Conservation (phyloP, 2,113 vertebrate genomes). For the Neolamprologus variostigma region DNA sequence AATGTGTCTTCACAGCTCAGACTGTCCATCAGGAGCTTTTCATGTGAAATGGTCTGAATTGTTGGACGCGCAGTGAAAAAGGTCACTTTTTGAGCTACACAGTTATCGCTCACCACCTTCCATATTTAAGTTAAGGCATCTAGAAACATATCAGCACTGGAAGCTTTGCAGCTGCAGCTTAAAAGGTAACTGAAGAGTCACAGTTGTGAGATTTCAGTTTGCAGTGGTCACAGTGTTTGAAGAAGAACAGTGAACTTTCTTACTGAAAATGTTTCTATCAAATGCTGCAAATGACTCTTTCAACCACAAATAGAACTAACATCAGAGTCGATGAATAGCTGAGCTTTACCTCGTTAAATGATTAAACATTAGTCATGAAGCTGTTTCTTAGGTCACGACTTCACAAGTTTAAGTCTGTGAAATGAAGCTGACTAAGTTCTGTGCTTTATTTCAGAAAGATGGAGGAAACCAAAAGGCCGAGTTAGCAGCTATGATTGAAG, state of each 20-base stretch:
- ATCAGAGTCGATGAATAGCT: background rate
- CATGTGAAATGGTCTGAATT: background rate
- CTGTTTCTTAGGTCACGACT: background rate
- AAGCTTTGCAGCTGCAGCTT: background rate
- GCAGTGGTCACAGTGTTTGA: background rate
- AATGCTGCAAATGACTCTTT: background rate
- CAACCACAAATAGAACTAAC: background rate
- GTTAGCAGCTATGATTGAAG: slow-evolving; percentile 82
- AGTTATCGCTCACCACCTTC: background rate
- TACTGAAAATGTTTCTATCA: background rate
- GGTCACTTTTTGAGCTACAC: background rate
- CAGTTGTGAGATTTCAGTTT: background rate
- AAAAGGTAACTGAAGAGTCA: background rate
- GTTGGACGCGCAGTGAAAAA: background rate
- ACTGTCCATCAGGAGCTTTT: background rate
- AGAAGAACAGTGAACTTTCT: background rate
- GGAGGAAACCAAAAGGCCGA: slow-evolving; percentile 80
- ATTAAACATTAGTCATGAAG: background rate
- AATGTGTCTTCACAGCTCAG: background rate
- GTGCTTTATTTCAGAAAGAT: slow-evolving; percentile 75
- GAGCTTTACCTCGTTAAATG: fast-evolving
- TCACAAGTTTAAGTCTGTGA: background rate
- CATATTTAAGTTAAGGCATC: background rate
- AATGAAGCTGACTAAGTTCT: background rate
- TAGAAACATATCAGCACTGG: background rate